These are phyloP conservation scores for Ochropleura plecta DNA, from an alignment of 2,888 invertebrate genomes.

Conservation along the genomic window DNA sequence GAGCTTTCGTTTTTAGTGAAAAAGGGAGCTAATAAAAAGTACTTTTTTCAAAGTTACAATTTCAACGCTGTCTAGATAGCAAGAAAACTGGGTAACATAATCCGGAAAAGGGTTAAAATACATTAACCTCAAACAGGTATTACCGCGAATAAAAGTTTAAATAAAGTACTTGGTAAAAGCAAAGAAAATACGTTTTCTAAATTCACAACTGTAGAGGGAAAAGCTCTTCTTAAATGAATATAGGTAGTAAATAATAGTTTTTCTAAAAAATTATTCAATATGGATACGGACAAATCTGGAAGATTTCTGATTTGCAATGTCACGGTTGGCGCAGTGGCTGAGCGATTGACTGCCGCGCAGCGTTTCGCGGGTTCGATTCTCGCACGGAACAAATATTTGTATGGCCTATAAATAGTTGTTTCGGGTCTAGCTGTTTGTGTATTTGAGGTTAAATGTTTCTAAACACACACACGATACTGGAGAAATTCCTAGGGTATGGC, in stretches of 20 bases:
- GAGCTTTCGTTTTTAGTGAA: too few species aligned
- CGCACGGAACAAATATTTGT: too few species aligned
- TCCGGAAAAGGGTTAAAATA: constrained; percentile 51
- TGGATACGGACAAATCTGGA: too few species aligned
- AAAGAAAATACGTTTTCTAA: not conserved
- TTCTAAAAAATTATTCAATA: not conserved
- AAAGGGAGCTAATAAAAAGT: not conserved
- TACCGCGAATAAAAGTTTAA: constrained; percentile 18
- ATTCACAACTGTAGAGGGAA: not conserved
- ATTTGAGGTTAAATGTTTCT: too few species aligned
- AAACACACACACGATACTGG: too few species aligned
- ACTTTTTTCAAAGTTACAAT: not conserved
- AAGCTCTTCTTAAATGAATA: not conserved
- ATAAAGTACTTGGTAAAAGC: constrained; percentile 15
- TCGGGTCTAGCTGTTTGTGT: too few species aligned
- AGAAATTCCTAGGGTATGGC: too few species aligned
- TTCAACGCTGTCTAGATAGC: not conserved
- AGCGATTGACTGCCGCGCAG: too few species aligned
- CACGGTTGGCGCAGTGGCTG: too few species aligned
- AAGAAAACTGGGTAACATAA: constrained; percentile 36
- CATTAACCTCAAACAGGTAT: constrained; percentile 30
- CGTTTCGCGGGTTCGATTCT: too few species aligned
- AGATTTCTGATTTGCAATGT: too few species aligned
- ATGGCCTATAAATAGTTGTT: too few species aligned
- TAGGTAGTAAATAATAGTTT: not conserved